Evolutionary conservation across 2,113 vertebrate species (phyloP), one percentile per base, ranked within the genome.

Genomic region (Picathartes gymnocephalus): DNA sequence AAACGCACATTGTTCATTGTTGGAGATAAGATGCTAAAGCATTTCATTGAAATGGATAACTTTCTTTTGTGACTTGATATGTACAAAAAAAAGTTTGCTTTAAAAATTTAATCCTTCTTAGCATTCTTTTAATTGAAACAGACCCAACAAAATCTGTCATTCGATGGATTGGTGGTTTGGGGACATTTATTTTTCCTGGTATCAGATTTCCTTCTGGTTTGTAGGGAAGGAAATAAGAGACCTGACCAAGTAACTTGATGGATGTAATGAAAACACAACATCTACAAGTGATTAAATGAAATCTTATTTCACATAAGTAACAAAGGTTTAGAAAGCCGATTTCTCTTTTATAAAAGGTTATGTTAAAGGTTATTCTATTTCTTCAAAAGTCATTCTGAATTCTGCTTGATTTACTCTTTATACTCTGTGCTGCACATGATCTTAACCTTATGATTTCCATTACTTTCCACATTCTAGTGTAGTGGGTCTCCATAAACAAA

Each of bases 301-400:
- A 70, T 69, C 39, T 84, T 71, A 81, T 56, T 89, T 95, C 53
- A 42, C 39, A 4, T 77, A 81, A 89, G 45, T 40, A 79, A 73
- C 33, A 86, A 81, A 95, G 33, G 37, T 86, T 78, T 92, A 88
- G 47, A 90, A 70, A 91, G 42, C 27, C 2, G 2, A 71, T 91
- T 94, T 94, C 11, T 66, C 40, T 91, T 83, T 74, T 40, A 78
- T 44, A 71, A 87, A 94, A 71, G 39, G 35, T 84, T 91, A 44
- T 89, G 77, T 60, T 92, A 94, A 93, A 96, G 72, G 64, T 90
- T 94, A 85, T 84, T 79, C 37, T 88, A 53, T 81, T 80, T 84
- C 60, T 84, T 81, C 47, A 86, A 65, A 89, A 90, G 45, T 61
- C 33, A 40, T 79, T 89, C 60, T 61, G 66, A 47, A 71, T 93